Evolutionary conservation across 2,113 vertebrate species (phyloP).

Genomic region (Nycticorax nycticorax): DNA sequence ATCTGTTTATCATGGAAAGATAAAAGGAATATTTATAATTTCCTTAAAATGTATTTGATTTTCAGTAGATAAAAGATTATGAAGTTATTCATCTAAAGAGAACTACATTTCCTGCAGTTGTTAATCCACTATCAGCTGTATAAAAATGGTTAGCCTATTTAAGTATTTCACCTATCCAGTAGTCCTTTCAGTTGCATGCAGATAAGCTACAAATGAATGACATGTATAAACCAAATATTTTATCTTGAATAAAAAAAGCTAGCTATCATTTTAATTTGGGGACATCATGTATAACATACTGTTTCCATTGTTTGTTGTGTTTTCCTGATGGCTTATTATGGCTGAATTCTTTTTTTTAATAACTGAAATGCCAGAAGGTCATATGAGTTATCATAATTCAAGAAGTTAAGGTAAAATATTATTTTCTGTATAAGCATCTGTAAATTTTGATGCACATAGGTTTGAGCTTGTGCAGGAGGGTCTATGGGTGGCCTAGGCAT

Average conservation of each 20-base stretch:
- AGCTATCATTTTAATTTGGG: not conserved
- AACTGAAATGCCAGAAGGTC: not conserved
- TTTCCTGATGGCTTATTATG: not conserved
- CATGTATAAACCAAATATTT: not conserved
- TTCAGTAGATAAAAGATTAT: not conserved
- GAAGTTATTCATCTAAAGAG: not conserved
- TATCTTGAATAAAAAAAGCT: not conserved
- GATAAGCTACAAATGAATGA: not conserved
- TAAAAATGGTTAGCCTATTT: not conserved
- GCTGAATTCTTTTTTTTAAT: not conserved
- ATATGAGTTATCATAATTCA: not conserved
- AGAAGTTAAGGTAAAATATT: not conserved
- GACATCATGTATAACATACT: not conserved
- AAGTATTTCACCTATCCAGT: not conserved
- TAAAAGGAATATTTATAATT: constrained; percentile 68
- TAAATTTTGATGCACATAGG: not conserved
- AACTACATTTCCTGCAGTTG: not conserved
- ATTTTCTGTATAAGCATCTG: not conserved
- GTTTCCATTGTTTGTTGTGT: not conserved
- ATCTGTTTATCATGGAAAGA: constrained; percentile 60
- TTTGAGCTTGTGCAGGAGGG: not conserved
- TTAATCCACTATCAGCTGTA: not conserved
- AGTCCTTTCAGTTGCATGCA: not conserved
- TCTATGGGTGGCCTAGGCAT: not conserved
- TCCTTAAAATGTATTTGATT: constrained; percentile 51